Evolutionary conservation across 2,797 vertebrate species (phyloP), one percentile per base, ranked within the genome.

Genomic region (Trichosurus vulpecula): DNA sequence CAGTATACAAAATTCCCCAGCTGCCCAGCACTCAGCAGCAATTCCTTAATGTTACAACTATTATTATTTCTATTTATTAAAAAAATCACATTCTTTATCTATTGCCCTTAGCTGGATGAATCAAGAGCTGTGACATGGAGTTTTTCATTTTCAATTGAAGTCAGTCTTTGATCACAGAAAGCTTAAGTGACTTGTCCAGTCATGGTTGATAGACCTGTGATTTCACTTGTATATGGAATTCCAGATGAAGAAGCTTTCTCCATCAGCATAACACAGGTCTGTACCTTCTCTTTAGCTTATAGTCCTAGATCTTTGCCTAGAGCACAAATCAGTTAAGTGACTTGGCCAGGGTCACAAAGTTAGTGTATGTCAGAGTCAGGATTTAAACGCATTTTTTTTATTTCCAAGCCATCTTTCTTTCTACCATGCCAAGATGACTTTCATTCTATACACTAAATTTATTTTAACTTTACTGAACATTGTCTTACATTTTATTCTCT

Each of bases 101-200:
- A 3, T 9, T 96, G 92, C 92, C 74, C 57, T 52, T 66, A 35
- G 31, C 51, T 94, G 95, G 89, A 35, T 93, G 41, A 92, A 74
- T 51, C 89, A 92, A 92, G 9, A 94, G 95, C 61, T 52, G 93
- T 25, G 93, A 94, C 19, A 92, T 0, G 8, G 87, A 90, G 47
- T 0, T 89, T 94, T 94, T 87, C 91, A 74, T 92, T 96, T 94
- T 94, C 55, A 91, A 41, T 91, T 96, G 81, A 93, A 96, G 74
- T 92, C 9, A 81, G 0, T 81, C 74, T 74, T 74, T 47, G n/a
- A 81, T 81, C 41, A 47, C 41, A 87, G 22, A 47, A 29, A 87
- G 25, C 9, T 22, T 47, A 87, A 47, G 19, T 47, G 74, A 87
- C 35, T 74, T n/a, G 22, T 11, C 22, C 74, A 87, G 8, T 47